Conservation (phyloP, 2,113 vertebrate genomes). For the Alethe diademata region DNA sequence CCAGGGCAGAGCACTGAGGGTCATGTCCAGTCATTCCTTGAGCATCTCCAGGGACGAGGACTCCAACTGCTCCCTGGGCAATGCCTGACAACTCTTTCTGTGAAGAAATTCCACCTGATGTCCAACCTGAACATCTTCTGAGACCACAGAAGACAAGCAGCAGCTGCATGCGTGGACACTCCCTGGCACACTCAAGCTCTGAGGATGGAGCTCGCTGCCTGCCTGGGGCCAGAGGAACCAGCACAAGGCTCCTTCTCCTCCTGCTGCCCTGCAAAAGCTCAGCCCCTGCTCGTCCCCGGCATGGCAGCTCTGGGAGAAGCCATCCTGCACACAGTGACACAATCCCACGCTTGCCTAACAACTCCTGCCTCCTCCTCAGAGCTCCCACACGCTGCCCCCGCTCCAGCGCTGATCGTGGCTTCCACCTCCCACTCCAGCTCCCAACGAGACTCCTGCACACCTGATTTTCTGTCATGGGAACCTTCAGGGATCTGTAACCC, state of each 20-base stretch:
- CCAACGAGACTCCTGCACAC: fast-evolving
- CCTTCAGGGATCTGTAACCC: neutral
- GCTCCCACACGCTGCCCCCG: neutral
- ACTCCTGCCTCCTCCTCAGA: conserved; percentile 21
- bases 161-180: fast-evolving
- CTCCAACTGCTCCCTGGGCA: neutral
- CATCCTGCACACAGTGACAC: neutral
- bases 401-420: neutral
- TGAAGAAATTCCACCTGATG: neutral
- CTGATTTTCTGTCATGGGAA: fast-evolving
- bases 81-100: neutral
- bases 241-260: neutral
- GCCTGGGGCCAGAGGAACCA: neutral
- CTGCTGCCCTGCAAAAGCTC: neutral
- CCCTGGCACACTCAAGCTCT: neutral
- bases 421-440: neutral
- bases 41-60: neutral
- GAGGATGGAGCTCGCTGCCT: neutral
- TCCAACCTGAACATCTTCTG: neutral
- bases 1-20: neutral
- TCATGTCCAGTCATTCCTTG: neutral
- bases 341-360: conserved; percentile 1
- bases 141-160: neutral
- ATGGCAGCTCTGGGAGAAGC: neutral
- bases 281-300: neutral